phyloP scores from a whole-genome alignment of 2,888 invertebrate species.

The Isoperla grammatica region DNA sequence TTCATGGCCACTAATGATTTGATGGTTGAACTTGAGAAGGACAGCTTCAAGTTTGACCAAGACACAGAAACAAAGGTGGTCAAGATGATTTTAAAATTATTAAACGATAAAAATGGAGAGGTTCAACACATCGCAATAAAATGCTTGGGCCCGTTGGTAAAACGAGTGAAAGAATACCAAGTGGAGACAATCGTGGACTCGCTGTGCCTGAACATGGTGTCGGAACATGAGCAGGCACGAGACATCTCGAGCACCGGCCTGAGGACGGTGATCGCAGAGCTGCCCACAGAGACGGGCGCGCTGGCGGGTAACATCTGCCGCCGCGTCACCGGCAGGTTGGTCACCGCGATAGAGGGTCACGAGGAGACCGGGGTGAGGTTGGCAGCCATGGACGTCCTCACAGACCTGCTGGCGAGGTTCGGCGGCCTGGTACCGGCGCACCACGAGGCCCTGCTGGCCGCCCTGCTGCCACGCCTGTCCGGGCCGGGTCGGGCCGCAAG shows the following conservation, averaged over 20 bases:
- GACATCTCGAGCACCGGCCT: constrained; percentile 98
- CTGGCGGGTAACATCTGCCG: constrained; percentile 91
- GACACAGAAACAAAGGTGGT: constrained; percentile 98
- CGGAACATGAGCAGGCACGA: constrained; percentile 91
- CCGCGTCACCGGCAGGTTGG: constrained; percentile 74
- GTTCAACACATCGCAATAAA: constrained; percentile 99
- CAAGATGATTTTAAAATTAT: constrained; percentile 86
- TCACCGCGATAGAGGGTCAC: constrained; percentile 52
- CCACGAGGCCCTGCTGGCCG: constrained; percentile 78
- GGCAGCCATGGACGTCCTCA: constrained; percentile 94
- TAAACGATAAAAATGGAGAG: constrained; percentile 99
- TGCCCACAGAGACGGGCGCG: constrained; percentile 78
- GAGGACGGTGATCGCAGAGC: constrained; percentile 95
- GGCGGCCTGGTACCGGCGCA: constrained; percentile 82
- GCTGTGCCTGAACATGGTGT: constrained; percentile 94
- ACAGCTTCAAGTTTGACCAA: constrained; percentile 97
- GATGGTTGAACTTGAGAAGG: constrained; percentile 97
- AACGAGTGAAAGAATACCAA: constrained; percentile 96
- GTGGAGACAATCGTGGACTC: constrained; percentile 97
- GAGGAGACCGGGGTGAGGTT: constrained; percentile 97
- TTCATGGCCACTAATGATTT: constrained; percentile 99
- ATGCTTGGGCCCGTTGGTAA: constrained; percentile 94
- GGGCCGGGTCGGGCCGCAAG: constrained; percentile 92
- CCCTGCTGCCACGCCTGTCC: constrained; percentile 85
- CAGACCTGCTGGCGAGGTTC: constrained; percentile 89